These are phyloP conservation scores for Brachionus paranguensis DNA, from an alignment of 1,140 invertebrate genomes.

Conservation along the genomic window DNA sequence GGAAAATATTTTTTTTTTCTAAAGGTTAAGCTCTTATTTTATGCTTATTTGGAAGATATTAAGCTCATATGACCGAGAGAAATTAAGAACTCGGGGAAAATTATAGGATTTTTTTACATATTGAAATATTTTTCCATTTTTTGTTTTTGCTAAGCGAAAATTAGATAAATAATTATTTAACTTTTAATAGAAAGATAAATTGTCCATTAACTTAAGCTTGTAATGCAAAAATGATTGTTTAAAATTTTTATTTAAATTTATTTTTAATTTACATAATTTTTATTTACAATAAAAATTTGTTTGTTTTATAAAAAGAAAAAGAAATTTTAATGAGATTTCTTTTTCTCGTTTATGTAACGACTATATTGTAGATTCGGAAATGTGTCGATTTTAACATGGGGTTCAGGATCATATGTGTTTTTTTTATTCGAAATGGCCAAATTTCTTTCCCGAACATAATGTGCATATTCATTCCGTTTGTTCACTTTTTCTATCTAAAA, in stretches of 20 bases:
- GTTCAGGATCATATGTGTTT: neutral
- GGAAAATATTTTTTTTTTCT: neutral
- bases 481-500: conserved; percentile 25
- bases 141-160: neutral
- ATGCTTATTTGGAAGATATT: neutral
- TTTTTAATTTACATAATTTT: neutral
- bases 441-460: conserved; percentile 14
- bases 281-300: neutral
- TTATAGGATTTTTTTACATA: neutral
- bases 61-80: neutral
- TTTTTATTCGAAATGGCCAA: neutral
- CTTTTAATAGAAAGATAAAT: neutral
- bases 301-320: neutral
- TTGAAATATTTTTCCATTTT: neutral
- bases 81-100: neutral
- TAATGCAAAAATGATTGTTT: neutral
- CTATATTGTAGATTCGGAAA: conserved; percentile 4
- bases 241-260: neutral
- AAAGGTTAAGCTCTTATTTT: conserved; percentile 33
- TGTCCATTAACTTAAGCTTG: neutral
- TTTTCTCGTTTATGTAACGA: neutral
- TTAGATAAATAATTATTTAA: neutral
- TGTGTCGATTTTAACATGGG: neutral
- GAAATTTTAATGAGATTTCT: neutral
- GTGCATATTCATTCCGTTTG: neutral